Base-by-base conservation (phyloP, 2,113 vertebrate species). In the Paramormyrops kingsleyae region DNA sequence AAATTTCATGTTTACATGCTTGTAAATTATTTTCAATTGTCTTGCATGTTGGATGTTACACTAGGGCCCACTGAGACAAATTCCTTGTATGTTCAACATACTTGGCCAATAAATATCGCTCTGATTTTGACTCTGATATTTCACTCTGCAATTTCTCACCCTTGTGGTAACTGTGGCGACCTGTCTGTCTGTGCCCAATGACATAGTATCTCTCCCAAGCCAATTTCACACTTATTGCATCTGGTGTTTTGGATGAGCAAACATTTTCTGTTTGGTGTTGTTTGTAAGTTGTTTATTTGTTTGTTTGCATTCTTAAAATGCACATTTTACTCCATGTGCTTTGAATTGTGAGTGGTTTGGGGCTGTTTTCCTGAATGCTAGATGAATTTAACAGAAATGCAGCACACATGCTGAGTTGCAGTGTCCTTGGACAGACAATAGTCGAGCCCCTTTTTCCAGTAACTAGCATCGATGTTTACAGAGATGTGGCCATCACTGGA, bases 351-450 rank as follows among this genome's bases (percentile, higher is more conserved):
- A 42, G 35, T 42, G 74, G 74, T 39, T 80, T 80, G 35, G 74
- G 13, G 74, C 74, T 42, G 35, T 80, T 77, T 77, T 24, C 70
- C 9, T 39, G 31, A 77, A 17, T 17, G 70, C 27, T 80, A 80
- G 35, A 80, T 80, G 74, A 80, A 39, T 80, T 19, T 80, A 42
- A 80, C 35, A 80, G 70, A 35, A 80, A 80, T 42, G 31, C 35
- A 42, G 13, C 17, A 42, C 74, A 42, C 74, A 80, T 35, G 74
- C 74, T 80, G 74, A 42, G 74, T 35, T 1, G 2, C 35, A 77
- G 90, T 89, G 90, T 44, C 12, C 70, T 15, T 83, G 89, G 91
- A 70, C n/a, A 31, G 62, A 70, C 27, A 70, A 31, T 70, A 70
- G 62, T 31, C 1, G n/a, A 70, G 62, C 27, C n/a, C 62, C n/a